phyloP scores from a whole-genome alignment of 2,797 vertebrate genomes.

The Oceanodroma leucorhoa region DNA sequence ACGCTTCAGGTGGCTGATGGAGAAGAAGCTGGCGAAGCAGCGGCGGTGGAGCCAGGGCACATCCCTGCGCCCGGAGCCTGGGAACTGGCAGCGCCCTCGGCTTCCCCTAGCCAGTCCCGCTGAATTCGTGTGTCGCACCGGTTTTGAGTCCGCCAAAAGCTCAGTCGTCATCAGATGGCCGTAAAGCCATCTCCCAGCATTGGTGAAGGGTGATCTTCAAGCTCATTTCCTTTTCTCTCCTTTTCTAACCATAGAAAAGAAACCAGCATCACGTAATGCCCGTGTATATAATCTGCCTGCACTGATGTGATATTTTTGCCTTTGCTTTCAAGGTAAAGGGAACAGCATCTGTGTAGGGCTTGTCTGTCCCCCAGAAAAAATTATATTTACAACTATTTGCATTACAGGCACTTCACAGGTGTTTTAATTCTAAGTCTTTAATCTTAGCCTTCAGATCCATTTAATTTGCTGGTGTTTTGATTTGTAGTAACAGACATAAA shows the following conservation, averaged over 20 bases:
- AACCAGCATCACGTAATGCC: accelerated
- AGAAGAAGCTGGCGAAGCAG: background rate
- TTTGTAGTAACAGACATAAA: background rate
- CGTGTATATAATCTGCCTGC: accelerated
- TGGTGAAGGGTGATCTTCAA: background rate
- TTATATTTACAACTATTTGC: background rate
- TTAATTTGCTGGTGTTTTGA: conserved; percentile 19
- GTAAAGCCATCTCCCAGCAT: accelerated
- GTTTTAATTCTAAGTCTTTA: background rate
- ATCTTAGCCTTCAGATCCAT: conserved; percentile 6
- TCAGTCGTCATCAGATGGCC: background rate
- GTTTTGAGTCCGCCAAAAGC: background rate
- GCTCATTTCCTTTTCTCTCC: background rate
- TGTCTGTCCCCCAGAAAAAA: background rate
- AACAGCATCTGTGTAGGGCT: background rate
- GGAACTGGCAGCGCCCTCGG: background rate
- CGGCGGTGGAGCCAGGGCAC: accelerated
- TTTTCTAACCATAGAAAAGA: background rate
- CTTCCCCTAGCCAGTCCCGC: background rate
- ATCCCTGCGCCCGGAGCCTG: accelerated
- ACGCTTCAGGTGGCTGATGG: background rate
- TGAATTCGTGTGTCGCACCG: accelerated
- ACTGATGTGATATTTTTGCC: accelerated
- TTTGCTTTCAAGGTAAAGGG: background rate
- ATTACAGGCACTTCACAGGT: background rate